Conservation (phyloP, 2,888 invertebrate genomes). For the Biston stratarius region DNA sequence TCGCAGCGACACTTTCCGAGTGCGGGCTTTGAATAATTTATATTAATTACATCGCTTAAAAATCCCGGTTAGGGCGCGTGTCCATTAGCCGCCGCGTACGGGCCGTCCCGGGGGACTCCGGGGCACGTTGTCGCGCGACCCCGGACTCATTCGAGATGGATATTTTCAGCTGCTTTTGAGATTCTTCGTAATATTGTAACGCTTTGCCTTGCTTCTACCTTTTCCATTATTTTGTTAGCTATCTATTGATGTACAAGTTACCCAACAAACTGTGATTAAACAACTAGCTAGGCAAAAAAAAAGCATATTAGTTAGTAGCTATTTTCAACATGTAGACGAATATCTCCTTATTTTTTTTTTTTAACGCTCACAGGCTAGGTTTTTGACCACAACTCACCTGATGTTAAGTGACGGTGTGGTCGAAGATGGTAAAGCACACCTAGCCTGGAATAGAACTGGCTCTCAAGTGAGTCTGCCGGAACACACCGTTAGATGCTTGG, state of each 20-base stretch:
- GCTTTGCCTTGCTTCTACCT: neutral
- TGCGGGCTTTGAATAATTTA: constrained; percentile 39
- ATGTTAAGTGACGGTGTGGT: too few relatives aligned
- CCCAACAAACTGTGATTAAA: too few relatives aligned
- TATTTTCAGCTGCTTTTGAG: neutral
- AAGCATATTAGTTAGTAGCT: neutral
- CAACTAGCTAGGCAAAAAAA: too few relatives aligned
- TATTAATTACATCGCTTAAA: constrained; percentile 59
- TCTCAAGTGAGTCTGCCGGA: too few relatives aligned
- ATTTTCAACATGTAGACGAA: too few relatives aligned
- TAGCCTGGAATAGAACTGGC: too few relatives aligned
- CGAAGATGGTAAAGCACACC: too few relatives aligned
- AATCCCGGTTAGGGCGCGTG: constrained; percentile 59
- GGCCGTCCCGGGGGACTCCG: constrained; percentile 19
- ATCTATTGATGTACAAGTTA: too few relatives aligned
- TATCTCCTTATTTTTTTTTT: too few relatives aligned
- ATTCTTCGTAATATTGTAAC: neutral
- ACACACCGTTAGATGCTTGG: too few relatives aligned
- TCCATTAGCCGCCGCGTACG: constrained; percentile 54
- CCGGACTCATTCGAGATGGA: neutral
- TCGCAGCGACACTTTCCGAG: constrained; percentile 23
- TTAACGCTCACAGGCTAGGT: too few relatives aligned
- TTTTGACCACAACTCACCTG: too few relatives aligned
- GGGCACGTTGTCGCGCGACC: constrained; percentile 2
- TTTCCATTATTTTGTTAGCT: neutral